A percentile compares a stretch with the other conserved stretches of the same genome.
phyloP scores from a whole-genome alignment of 2,797 vertebrate species.

The Galaxias olidus region DNA sequence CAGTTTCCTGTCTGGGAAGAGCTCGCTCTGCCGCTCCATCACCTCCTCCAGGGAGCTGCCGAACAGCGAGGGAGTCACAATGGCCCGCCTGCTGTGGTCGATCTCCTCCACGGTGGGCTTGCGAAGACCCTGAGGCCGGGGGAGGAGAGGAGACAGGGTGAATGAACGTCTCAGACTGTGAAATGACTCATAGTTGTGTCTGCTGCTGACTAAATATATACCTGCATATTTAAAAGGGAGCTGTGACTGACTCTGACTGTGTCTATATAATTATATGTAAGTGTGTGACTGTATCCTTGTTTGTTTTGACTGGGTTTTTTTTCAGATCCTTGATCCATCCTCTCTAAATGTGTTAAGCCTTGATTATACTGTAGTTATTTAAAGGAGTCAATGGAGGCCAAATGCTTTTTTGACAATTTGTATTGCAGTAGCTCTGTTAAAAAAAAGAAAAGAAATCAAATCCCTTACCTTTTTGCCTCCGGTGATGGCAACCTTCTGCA shows the following conservation, averaged over 20 bases:
- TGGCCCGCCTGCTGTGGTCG: slow-evolving; percentile 83
- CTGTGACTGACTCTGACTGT: slow-evolving; percentile 48
- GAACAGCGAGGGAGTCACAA: slow-evolving; percentile 87
- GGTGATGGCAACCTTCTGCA: slow-evolving; percentile 86
- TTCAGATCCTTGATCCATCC: slow-evolving; percentile 8
- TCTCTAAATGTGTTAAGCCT: background rate
- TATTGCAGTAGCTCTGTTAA: too few relatives aligned
- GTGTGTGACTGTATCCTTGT: slow-evolving; percentile 21
- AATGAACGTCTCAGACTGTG: slow-evolving; percentile 32
- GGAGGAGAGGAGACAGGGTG: slow-evolving; percentile 5
- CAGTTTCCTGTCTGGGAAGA: slow-evolving; percentile 84
- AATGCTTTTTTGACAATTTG: too few relatives aligned
- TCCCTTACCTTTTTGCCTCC: slow-evolving; percentile 88
- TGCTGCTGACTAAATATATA: slow-evolving; percentile 28
- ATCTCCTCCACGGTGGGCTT: slow-evolving; percentile 90
- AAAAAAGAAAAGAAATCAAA: background rate
- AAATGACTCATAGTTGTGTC: slow-evolving; percentile 39
- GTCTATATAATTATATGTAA: slow-evolving; percentile 13
- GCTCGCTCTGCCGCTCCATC: slow-evolving; percentile 86
- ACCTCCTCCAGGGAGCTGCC: slow-evolving; percentile 91
- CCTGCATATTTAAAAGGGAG: background rate
- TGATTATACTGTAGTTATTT: background rate
- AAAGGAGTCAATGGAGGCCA: background rate
- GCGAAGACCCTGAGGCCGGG: slow-evolving; percentile 78
- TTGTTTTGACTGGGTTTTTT: slow-evolving; percentile 51